Evolutionary conservation across 2,113 vertebrate species (phyloP), one percentile per base, ranked within the genome.

Genomic region (Donacobius atricapilla): DNA sequence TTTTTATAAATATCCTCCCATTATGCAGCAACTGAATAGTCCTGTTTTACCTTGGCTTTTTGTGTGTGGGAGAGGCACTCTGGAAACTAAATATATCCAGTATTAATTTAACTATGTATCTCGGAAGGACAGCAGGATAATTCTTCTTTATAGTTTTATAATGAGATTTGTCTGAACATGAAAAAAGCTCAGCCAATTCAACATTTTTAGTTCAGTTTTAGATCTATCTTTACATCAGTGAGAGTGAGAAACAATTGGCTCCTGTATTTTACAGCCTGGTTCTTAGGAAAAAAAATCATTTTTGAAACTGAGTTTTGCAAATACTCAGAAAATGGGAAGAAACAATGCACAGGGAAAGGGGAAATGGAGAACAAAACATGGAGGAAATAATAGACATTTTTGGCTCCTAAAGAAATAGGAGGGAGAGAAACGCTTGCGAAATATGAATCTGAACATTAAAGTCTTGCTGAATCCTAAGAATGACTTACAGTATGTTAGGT

Each of bases 31-130:
- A 57, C 75, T 68, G 60, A 83, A 81, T 89, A 86, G 81, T 93
- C 51, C 68, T 93, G 47, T 83, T 91, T 90, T 78, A 78, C 47
- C 28, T 71, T 83, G 71, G 71, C 72, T 89, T 94, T 94, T 81
- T 83, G 56, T 75, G 44, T 10, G 9, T 64, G 33, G 58, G 80
- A 87, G 77, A 68, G 57, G 57, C 42, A 56, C 44, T 60, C 64
- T 86, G 51, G 75, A 92, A 90, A 78, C 72, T 48, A 86, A 92
- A 83, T 81, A 86, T 70, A 81, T 94, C 47, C 75, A 73, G 33
- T 77, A 75, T 92, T 95, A 95, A 89, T 87, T 91, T 87, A 85
- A 88, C 31, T 58, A 19, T 58, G 21, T 42, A n/a, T 69, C 78
- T 93, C 17, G 0, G 58, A 90, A 87, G 81, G 65, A 80, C 63